Evolutionary conservation across 2,113 vertebrate species (phyloP).

Genomic region (Xyrauchen texanus): DNA sequence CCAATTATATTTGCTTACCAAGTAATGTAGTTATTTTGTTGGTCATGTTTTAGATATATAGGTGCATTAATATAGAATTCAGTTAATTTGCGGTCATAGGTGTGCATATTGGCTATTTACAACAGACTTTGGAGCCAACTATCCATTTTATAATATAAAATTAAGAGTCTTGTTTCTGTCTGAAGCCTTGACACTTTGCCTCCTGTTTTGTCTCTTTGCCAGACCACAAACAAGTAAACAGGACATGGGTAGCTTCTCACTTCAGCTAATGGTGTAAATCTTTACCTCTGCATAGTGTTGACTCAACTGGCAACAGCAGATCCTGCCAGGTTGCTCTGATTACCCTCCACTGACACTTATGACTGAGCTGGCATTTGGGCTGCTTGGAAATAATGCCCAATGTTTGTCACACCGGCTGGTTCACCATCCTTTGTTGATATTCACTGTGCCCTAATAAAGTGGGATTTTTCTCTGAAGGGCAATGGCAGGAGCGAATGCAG

Average conservation of each 20-base stretch:
- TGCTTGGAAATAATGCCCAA: slow-evolving; percentile 40
- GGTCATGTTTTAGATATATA: too few relatives aligned
- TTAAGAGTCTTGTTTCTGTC: too few relatives aligned
- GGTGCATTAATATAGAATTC: too few relatives aligned
- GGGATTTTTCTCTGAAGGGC: slow-evolving; percentile 4
- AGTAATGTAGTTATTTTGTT: too few relatives aligned
- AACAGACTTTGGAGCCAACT: too few relatives aligned
- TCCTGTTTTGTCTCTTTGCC: background rate
- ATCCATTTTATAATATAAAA: too few relatives aligned
- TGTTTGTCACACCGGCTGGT: slow-evolving; percentile 47
- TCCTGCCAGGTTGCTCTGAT: slow-evolving; percentile 16
- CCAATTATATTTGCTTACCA: too few relatives aligned
- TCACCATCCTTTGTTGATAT: slow-evolving; percentile 35
- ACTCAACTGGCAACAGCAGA: slow-evolving; percentile 6
- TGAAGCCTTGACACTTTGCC: background rate
- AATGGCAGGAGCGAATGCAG: background rate
- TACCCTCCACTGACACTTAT: slow-evolving; percentile 48
- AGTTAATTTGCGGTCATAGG: too few relatives aligned
- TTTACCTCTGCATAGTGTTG: background rate
- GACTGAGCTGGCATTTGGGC: slow-evolving; percentile 51
- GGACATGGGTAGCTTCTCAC: slow-evolving; percentile 17
- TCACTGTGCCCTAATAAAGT: slow-evolving; percentile 45
- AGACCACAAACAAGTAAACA: slow-evolving; percentile 11
- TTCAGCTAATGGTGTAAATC: slow-evolving; percentile 19
- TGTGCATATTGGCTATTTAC: too few relatives aligned